Evolutionary conservation across 2,113 vertebrate genomes (phyloP).

Genomic region (Craseonycteris thonglongyai): DNA sequence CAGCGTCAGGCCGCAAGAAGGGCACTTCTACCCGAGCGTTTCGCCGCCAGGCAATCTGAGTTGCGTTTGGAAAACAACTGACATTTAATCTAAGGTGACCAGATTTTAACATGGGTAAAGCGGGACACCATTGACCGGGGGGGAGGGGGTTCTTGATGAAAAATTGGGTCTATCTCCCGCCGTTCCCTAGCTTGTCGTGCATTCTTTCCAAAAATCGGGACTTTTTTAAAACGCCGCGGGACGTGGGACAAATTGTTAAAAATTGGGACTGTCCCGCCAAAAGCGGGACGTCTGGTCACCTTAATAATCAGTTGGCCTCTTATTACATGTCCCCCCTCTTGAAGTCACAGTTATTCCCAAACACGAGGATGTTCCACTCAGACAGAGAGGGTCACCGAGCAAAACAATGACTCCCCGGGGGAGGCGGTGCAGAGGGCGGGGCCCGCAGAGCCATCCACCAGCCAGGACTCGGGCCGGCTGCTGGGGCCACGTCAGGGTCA

Average conservation of each 20-base stretch:
- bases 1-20: rapidly evolving
- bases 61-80: constrained; percentile 36
- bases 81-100: too few species aligned
- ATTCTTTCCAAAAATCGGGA: too few species aligned
- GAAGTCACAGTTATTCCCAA: constrained; percentile 12
- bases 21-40: background rate
- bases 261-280: too few species aligned
- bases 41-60: background rate
- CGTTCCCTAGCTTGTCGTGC: too few species aligned
- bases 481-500: background rate
- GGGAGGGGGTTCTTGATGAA: too few species aligned
- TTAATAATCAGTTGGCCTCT: constrained; percentile 31
- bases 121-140: too few species aligned
- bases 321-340: background rate
- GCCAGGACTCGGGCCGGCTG: background rate
- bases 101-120: too few species aligned
- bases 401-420: rapidly evolving
- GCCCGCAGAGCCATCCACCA: rapidly evolving
- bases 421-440: too few species aligned
- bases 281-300: too few species aligned
- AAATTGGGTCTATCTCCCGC: too few species aligned
- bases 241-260: too few species aligned
- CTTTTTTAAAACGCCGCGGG: too few species aligned
- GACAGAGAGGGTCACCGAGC: background rate
- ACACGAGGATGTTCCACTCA: background rate